Evolutionary conservation across 2,888 invertebrate genomes (phyloP), one percentile per base, ranked within the genome.

Genomic region (Aproaerema taeniolella): DNA sequence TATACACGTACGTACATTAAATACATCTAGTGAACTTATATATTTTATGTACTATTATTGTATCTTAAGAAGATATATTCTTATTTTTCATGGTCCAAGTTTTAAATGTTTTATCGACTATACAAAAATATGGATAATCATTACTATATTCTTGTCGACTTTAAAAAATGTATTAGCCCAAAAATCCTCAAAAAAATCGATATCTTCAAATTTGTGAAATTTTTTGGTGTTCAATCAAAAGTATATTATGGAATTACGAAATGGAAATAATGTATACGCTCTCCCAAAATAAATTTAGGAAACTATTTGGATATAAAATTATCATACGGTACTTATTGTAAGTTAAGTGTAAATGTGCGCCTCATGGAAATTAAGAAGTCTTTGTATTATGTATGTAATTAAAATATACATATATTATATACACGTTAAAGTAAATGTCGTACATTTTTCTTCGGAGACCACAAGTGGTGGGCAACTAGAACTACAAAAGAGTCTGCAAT

Each of bases 61-160:
- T 85, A 86, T 83, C 79, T 78, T 85, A 85, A 85, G 85, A 81
- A 80, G 76, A 83, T 82, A 81, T 81, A 83, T 85, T 83, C 83
- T 86, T 86, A 86, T 86, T 86, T 86, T 85, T 86, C 85, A 86
- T 83, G 86, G 86, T 86, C 85, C 86, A 86, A 86, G 77, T 86
- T 86, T 86, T 85, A 86, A 85, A 86, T 85, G 83, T 85, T 85
- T 86, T 85, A 85, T 85, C 85, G 83, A 85, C 83, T 86, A 82
- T 85, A 86, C 83, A 85, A 85, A 79, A 82, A 78, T 80, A 83
- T 78, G 77, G 70, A 82, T 85, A 85, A 85, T 74, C 86, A 83
- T 77, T 83, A 85, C 77, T 83, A 85, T 85, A 85, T 82, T 83
- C 81, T 83, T 78, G 79, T 82, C 82, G 56, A 83, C 79, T 83